phyloP scores from a whole-genome alignment of 2,797 vertebrate genomes.

The Squalus acanthias region DNA sequence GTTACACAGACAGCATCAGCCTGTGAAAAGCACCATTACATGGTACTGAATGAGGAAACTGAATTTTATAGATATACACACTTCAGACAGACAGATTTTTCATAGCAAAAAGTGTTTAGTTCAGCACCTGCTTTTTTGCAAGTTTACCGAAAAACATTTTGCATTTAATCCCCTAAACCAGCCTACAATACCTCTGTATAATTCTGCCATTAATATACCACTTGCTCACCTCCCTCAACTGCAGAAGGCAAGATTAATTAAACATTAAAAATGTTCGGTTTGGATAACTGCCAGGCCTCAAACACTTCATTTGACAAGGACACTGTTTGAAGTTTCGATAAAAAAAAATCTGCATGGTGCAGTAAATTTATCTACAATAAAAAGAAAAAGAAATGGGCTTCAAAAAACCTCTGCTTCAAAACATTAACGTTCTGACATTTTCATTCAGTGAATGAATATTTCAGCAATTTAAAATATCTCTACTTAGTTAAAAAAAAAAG shows the following conservation, averaged over 20 bases:
- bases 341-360: conserved; percentile 56
- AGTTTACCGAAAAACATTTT: background rate
- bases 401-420: conserved; percentile 68
- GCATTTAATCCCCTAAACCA: background rate
- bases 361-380: conserved; percentile 66
- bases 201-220: conserved; percentile 35
- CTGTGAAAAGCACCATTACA: background rate
- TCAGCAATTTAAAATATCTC: conserved; percentile 60
- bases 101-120: background rate
- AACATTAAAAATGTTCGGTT: conserved; percentile 59
- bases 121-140: conserved; percentile 17
- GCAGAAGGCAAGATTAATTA: conserved; percentile 66
- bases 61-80: background rate
- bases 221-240: conserved; percentile 42
- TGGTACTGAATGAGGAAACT: background rate
- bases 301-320: conserved; percentile 47
- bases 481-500: conserved; percentile 51
- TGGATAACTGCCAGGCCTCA: conserved; percentile 61
- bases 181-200: conserved; percentile 4
- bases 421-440: conserved; percentile 65
- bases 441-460: conserved; percentile 64
- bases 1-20: background rate
- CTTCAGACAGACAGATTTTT: background rate
- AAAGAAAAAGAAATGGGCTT: conserved; percentile 58
- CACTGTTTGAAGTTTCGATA: conserved; percentile 59